Evolutionary conservation across 2,888 invertebrate species (phyloP), one percentile per base, ranked within the genome.

Genomic region (Pasiphila rectangulata): DNA sequence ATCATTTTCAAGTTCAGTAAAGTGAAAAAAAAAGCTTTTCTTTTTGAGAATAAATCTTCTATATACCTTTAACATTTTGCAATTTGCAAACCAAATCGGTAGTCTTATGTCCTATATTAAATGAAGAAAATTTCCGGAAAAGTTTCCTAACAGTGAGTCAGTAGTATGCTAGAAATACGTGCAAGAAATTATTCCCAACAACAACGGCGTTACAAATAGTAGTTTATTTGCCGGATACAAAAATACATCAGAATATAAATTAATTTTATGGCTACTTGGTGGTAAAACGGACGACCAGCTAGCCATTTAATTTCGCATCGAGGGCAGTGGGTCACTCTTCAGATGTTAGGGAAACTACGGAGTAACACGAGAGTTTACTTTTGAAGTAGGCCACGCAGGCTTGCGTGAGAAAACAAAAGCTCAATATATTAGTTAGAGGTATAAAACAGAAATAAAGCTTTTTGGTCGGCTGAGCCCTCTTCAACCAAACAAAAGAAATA

Each of bases 261-360:
- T 21, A 7, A 6, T 21, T 21, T 21, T 21, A 21, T 21, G 21
- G 21, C 21, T 5, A 21, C 21, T 6, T n/a, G n/a, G n/a, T n/a
- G 3, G 32, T 51, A 37, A 23, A 42, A 49, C 34, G 40, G 49
- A 61, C 52, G 19, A 25, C 38, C 43, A 29, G 25, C 44, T 41
- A 46, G 43, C 34, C 39, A 35, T 48, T 51, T 49, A 46, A 48
- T 24, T 46, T 47, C 37, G 58, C 40, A 77, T 76, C 60, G 76
- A 67, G 83, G 84, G 57, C 74, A 84, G 73, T 84, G 72, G 84
- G 84, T 83, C 83, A 82, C 59, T 64, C 51, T 53, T 62, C 62
- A 71, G 67, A 79, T 82, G 65, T 68, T 56, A 63, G 61, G 64
- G 64, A 69, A 74, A 69, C 63, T 71, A 65, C 65, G 63, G 64